A percentile compares a stretch with the other conserved stretches of the same genome.
Evolutionary conservation across 2,113 vertebrate genomes (phyloP).

Genomic region (Hemiscyllium ocellatum): DNA sequence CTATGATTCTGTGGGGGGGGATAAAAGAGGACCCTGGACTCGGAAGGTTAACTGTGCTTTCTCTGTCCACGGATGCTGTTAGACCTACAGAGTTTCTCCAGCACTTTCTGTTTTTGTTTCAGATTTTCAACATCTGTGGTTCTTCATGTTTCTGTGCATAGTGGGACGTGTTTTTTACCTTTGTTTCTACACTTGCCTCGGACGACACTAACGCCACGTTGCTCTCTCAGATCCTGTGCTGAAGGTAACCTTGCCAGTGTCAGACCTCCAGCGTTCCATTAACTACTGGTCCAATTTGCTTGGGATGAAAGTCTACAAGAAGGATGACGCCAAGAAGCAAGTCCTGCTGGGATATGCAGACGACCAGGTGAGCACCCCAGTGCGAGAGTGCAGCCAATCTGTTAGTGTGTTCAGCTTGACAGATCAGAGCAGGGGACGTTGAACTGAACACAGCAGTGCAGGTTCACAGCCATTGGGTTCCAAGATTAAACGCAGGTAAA

Average conservation of each 20-base stretch:
- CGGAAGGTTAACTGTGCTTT: too few species aligned
- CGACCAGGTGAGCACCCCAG: constrained; percentile 62
- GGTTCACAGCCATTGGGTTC: neutral
- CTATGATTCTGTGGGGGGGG: too few species aligned
- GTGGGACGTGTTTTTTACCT: too few species aligned
- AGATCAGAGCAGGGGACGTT: neutral
- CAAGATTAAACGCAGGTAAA: too few species aligned
- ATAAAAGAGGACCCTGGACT: too few species aligned
- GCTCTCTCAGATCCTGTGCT: constrained; percentile 72
- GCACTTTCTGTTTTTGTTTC: too few species aligned
- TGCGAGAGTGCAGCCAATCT: neutral
- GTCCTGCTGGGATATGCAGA: constrained; percentile 77
- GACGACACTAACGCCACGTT: neutral
- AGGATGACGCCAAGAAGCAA: constrained; percentile 65
- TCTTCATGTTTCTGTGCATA: too few species aligned
- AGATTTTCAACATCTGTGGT: too few species aligned
- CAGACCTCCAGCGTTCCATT: constrained; percentile 72
- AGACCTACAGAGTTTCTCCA: too few species aligned
- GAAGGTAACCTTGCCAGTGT: constrained; percentile 84
- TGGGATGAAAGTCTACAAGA: constrained; percentile 81
- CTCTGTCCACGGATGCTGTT: too few species aligned
- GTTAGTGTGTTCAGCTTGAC: neutral
- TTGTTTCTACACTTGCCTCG: neutral
- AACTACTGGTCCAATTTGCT: constrained; percentile 78
- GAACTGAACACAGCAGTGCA: neutral